phyloP scores from a whole-genome alignment of 2,888 invertebrate species.

The Digitonthophagus gazella region DNA sequence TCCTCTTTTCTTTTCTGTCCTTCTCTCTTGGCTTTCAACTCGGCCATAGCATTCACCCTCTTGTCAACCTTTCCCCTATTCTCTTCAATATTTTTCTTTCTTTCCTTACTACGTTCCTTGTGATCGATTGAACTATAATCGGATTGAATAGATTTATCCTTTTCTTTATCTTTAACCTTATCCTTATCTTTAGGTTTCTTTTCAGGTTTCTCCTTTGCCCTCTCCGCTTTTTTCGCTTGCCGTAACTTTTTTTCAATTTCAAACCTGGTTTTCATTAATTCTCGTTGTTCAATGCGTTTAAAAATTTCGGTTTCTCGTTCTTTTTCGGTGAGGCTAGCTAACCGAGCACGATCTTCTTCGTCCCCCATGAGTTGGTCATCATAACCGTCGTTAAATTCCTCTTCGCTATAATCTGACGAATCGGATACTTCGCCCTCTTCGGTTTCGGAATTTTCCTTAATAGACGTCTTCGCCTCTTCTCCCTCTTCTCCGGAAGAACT shows the following conservation, averaged over 20 bases:
- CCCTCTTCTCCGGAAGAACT: conserved; percentile 42
- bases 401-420: conserved; percentile 66
- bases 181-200: conserved; percentile 71
- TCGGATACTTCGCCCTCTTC: conserved; percentile 87
- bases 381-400: conserved; percentile 94
- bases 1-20: conserved; percentile 69
- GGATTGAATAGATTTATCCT: conserved; percentile 52
- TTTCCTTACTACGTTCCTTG: conserved; percentile 77
- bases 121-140: conserved; percentile 60
- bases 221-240: conserved; percentile 75
- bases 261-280: conserved; percentile 90
- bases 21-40: conserved; percentile 85
- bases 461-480: conserved; percentile 45
- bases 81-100: conserved; percentile 88
- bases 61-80: conserved; percentile 77
- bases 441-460: conserved; percentile 67
- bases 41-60: conserved; percentile 90
- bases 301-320: conserved; percentile 97
- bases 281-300: conserved; percentile 91
- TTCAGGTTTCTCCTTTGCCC: conserved; percentile 63
- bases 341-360: conserved; percentile 85
- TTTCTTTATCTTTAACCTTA: conserved; percentile 62
- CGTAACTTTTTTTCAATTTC: conserved; percentile 93
- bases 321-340: conserved; percentile 93
- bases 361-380: conserved; percentile 97